These are phyloP conservation scores for Chinchilla lanigera DNA, from an alignment of 2,113 vertebrate genomes.

Conservation along the genomic window DNA sequence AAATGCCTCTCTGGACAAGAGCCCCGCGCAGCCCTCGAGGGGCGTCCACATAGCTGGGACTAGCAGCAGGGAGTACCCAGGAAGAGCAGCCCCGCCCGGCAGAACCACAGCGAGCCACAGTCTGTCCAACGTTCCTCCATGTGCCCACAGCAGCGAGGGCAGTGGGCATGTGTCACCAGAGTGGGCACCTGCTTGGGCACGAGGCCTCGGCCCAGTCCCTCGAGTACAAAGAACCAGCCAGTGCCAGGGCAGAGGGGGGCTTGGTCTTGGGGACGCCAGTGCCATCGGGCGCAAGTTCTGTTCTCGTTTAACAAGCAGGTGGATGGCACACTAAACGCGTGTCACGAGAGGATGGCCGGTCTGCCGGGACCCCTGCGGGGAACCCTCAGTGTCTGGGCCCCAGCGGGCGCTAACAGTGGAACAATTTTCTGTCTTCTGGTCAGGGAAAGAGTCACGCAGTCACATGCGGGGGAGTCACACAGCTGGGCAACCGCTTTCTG, in stretches of 20 bases:
- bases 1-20: fast-evolving
- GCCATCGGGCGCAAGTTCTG: fast-evolving
- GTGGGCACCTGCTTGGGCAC: fast-evolving
- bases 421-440: fast-evolving
- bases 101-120: fast-evolving
- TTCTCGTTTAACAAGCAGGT: background rate
- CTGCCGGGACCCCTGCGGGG: fast-evolving
- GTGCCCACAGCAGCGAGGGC: background rate
- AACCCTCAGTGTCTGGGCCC: fast-evolving
- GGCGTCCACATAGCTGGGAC: fast-evolving
- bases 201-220: background rate
- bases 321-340: fast-evolving
- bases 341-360: fast-evolving
- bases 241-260: fast-evolving
- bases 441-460: background rate
- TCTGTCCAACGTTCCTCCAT: background rate
- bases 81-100: too few relatives aligned
- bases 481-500: background rate
- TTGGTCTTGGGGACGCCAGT: fast-evolving
- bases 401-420: fast-evolving
- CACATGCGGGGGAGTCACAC: fast-evolving
- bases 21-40: fast-evolving
- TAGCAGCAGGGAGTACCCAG: too few relatives aligned
- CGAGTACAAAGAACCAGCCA: fast-evolving
- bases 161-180: background rate